phyloP scores from a whole-genome alignment of 2,888 invertebrate genomes.

The Euplexia lucipara region DNA sequence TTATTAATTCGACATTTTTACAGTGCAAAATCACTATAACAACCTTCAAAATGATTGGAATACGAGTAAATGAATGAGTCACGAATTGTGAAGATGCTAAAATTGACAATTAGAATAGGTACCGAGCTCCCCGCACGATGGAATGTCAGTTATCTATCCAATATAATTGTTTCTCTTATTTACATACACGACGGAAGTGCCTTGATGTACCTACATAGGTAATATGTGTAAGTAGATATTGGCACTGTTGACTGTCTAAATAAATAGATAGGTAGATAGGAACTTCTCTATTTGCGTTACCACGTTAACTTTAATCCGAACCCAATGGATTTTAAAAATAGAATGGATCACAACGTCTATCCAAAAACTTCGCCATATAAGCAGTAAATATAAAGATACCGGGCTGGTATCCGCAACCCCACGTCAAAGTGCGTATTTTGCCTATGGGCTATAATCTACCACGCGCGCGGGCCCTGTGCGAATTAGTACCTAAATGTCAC shows the following conservation, averaged over 20 bases:
- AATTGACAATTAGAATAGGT: constrained; percentile 32
- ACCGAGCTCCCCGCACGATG: neutral
- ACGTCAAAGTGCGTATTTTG: too few species aligned
- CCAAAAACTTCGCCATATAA: too few species aligned
- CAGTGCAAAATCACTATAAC: too few species aligned
- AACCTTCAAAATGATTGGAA: neutral
- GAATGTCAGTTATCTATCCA: constrained; percentile 24
- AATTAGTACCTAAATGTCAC: too few species aligned
- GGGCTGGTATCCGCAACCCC: too few species aligned
- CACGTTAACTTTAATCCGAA: neutral
- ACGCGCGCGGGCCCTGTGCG: too few species aligned
- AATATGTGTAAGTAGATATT: neutral
- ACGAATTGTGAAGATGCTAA: constrained; percentile 33
- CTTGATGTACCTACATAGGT: constrained; percentile 18
- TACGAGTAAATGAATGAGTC: constrained; percentile 12
- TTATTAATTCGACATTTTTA: too few species aligned
- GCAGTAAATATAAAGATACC: too few species aligned
- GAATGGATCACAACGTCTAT: constrained; percentile 1
- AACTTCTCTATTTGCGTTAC: neutral
- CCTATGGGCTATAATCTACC: too few species aligned
- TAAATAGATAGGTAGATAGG: constrained; percentile 13
- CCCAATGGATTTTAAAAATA: neutral
- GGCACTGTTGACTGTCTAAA: constrained; percentile 1
- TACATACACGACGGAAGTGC: constrained; percentile 35
- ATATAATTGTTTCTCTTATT: constrained; percentile 35